A percentile compares a stretch with the other conserved stretches of the same genome.
phyloP scores from a whole-genome alignment of 2,888 invertebrate genomes.

The Nemotelus nigrinus region DNA sequence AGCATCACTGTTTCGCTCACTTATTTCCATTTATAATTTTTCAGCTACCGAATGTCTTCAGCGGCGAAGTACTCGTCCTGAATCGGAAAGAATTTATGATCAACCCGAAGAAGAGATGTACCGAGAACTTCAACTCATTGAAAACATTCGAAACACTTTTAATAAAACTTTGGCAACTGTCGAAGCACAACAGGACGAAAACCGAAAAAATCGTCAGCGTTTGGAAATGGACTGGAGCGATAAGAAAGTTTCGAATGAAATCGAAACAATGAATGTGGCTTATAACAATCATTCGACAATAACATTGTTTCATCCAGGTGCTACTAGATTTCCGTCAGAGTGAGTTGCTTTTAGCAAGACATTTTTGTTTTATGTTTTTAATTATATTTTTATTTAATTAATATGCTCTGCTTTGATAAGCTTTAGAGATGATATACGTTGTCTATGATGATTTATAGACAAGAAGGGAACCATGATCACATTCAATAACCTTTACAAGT shows the following conservation, averaged over 20 bases:
- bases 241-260: slow-evolving; percentile 81
- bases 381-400: slow-evolving; percentile 28
- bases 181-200: slow-evolving; percentile 75
- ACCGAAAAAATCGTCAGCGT: slow-evolving; percentile 82
- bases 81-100: slow-evolving; percentile 80
- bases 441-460: too few relatives aligned
- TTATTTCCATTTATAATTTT: neutral
- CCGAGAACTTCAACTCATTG: slow-evolving; percentile 77
- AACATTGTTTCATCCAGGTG: slow-evolving; percentile 82
- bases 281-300: slow-evolving; percentile 76
- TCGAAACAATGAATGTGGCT: slow-evolving; percentile 76
- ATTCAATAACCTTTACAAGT: too few relatives aligned
- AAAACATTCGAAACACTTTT: slow-evolving; percentile 73
- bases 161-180: slow-evolving; percentile 73
- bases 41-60: slow-evolving; percentile 77
- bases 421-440: too few relatives aligned
- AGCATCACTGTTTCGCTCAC: neutral
- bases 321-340: slow-evolving; percentile 81
- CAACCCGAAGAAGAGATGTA: slow-evolving; percentile 80
- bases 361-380: neutral
- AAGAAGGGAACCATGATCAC: too few relatives aligned
- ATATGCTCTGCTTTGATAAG: neutral
- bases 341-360: slow-evolving; percentile 62
- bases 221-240: slow-evolving; percentile 94
- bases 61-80: slow-evolving; percentile 74